Evolutionary conservation across 2,797 vertebrate species (phyloP), one percentile per base, ranked within the genome.

Genomic region (Peromyscus nudipes): DNA sequence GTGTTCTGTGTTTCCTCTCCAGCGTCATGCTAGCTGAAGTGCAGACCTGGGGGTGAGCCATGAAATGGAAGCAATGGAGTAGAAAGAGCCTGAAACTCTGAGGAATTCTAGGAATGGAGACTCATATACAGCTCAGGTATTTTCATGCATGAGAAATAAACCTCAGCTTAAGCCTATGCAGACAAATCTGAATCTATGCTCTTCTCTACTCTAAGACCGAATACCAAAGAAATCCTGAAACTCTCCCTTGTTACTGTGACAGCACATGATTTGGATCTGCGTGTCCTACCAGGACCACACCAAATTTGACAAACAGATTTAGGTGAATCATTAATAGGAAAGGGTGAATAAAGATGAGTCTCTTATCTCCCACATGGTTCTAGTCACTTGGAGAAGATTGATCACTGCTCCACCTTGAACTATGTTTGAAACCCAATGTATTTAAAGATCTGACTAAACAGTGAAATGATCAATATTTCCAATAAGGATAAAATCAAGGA

Each of bases 311-410:
- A 97, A 98, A 97, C 96, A 92, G 83, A 96, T 92, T 62, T 96
- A 84, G 65, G 83, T 85, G 76, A 29, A 90, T 17, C 25, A 73
- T 94, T 97, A 98, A 98, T 95, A 97, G 92, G 79, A 97, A 94
- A 81, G 43, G 71, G 97, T 97, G 95, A 97, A 85, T 98, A 75
- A 97, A 98, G 97, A 89, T 29, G 79, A 96, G 85, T 95, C 93
- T 96, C 82, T 8, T 85, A 89, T 92, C 97, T 94, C 83, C 95
- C 87, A 96, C 94, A 92, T 75, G 27, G 43, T 17, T 91, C 37
- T 67, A 96, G 93, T 64, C 75, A 37, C 1, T 46, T 60, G 46
- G 84, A 86, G 19, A 46, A 95, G 16, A 91, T 46, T 82, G 94
- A 97, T 92, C 57, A 7, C 0, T 89, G 27, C 16, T 40, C 52